phyloP scores from a whole-genome alignment of 2,113 vertebrate genomes.

The Festucalex cinctus region DNA sequence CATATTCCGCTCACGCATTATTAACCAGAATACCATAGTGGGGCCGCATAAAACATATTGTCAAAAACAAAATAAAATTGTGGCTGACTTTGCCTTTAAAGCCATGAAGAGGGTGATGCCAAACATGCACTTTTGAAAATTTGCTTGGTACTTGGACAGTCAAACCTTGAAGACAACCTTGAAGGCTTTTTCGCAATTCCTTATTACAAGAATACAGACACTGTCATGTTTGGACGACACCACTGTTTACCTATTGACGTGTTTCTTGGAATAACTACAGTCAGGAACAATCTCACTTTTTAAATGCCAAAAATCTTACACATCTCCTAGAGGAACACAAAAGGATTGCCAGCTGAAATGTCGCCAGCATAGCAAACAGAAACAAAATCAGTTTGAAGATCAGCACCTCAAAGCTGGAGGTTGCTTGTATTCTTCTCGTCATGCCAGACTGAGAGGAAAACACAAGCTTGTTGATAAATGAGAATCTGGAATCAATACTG shows the following conservation, averaged over 20 bases:
- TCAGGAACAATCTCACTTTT: not conserved
- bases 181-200: not conserved
- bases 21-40: too few species aligned
- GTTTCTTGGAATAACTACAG: slow-evolving; percentile 1
- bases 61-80: too few species aligned
- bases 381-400: not conserved
- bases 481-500: not conserved
- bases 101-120: too few species aligned
- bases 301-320: not conserved
- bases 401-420: not conserved
- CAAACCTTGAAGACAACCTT: too few species aligned
- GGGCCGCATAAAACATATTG: too few species aligned
- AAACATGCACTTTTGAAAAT: too few species aligned
- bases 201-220: not conserved
- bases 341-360: not conserved
- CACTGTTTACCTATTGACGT: not conserved
- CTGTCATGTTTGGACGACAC: not conserved
- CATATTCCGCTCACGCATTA: too few species aligned
- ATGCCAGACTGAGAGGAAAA: not conserved
- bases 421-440: not conserved
- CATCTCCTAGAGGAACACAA: not conserved
- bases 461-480: not conserved
- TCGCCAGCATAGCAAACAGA: not conserved
- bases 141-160: too few species aligned
- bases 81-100: too few species aligned